These are phyloP conservation scores for Theretra japonica DNA, from an alignment of 2,888 invertebrate genomes.

Conservation along the genomic window DNA sequence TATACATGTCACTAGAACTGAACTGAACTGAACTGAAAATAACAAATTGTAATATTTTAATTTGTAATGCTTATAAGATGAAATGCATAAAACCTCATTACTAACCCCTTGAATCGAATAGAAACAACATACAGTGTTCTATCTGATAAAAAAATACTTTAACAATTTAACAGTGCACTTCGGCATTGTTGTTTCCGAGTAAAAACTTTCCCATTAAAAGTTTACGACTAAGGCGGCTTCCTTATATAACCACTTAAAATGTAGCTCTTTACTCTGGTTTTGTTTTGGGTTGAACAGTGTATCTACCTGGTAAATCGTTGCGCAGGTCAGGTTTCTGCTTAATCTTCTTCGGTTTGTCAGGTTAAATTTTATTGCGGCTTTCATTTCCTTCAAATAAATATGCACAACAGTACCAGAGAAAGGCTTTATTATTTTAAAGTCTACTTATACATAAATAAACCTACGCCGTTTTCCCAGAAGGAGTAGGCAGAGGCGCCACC, in stretches of 20 bases:
- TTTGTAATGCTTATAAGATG: neutral
- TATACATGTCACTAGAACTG: too few species aligned
- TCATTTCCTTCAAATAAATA: too few species aligned
- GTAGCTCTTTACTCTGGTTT: constrained; percentile 19
- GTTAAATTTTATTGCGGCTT: too few species aligned
- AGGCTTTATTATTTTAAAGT: too few species aligned
- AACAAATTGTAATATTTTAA: too few species aligned
- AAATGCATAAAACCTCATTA: neutral
- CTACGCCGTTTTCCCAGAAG: too few species aligned
- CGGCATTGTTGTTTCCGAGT: constrained; percentile 63
- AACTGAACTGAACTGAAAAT: too few species aligned
- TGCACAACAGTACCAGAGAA: too few species aligned
- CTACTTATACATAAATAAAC: too few species aligned
- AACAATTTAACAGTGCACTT: constrained; percentile 66
- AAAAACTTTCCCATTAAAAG: constrained; percentile 74
- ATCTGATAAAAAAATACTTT: constrained; percentile 47
- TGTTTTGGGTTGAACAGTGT: constrained; percentile 17
- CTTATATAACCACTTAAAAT: constrained; percentile 43
- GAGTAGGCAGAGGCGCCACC: too few species aligned
- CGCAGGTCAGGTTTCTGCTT: neutral
- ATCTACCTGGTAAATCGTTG: constrained; percentile 8
- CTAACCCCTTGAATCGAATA: neutral
- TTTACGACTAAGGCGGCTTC: constrained; percentile 42
- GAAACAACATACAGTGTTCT: constrained; percentile 4
- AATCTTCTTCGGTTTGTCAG: neutral